phyloP scores from a whole-genome alignment of 2,797 vertebrate species.

The Phalanger gymnotis region DNA sequence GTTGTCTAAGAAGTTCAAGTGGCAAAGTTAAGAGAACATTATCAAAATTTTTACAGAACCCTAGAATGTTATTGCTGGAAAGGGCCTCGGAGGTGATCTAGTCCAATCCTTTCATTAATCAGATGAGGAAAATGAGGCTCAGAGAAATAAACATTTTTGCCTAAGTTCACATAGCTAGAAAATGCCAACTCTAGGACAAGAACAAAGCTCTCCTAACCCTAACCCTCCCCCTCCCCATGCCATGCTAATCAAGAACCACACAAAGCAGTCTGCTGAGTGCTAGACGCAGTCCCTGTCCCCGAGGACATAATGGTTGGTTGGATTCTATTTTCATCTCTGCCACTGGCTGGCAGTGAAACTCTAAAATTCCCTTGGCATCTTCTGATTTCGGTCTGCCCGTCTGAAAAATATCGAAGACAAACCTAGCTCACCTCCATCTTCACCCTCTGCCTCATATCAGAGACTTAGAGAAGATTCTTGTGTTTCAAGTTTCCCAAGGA shows the following conservation, averaged over 20 bases:
- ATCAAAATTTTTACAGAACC: constrained; percentile 33
- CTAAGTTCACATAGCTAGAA: background rate
- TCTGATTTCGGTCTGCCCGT: background rate
- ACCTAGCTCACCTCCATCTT: background rate
- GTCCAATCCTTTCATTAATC: background rate
- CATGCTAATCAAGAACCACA: background rate
- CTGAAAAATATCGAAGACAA: constrained; percentile 22
- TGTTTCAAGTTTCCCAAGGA: background rate
- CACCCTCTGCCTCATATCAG: background rate
- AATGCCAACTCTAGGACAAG: background rate
- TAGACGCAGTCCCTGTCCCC: background rate
- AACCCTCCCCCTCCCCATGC: background rate
- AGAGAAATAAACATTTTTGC: background rate
- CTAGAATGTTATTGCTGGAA: background rate
- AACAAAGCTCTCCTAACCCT: background rate
- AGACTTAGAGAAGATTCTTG: background rate
- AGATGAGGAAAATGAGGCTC: constrained; percentile 30
- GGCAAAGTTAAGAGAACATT: constrained; percentile 27
- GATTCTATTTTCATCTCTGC: constrained; percentile 47
- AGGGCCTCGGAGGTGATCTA: constrained; percentile 17
- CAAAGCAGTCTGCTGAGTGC: background rate
- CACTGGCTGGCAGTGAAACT: constrained; percentile 35
- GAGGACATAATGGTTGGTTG: constrained; percentile 15
- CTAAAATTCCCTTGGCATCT: background rate
- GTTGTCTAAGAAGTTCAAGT: constrained; percentile 1